Evolutionary conservation across 2,797 vertebrate genomes (phyloP), one percentile per base, ranked within the genome.

Genomic region (Labroides dimidiatus): DNA sequence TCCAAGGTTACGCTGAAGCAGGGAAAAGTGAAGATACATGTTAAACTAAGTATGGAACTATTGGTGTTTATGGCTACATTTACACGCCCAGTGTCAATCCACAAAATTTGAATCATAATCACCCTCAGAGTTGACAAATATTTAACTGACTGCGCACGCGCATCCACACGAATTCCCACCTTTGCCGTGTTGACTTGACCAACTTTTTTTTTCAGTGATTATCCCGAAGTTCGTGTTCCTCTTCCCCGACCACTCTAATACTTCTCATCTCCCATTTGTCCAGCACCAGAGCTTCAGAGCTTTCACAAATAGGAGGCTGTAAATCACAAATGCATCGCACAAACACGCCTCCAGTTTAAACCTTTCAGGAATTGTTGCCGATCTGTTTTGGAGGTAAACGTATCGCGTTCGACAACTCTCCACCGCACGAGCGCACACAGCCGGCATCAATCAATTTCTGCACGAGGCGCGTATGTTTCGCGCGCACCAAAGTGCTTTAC

Each of bases 381-480:
- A 69, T 67, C 48, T 65, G 17, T 75, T 77, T n/a, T 60, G 41
- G 36, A 53, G 36, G 44, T 54, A 78, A 60, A 82, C 50, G 61
- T 47, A 20, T 0, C 52, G 60, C 78, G 50, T 54, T 72, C 27
- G 43, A 58, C 78, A 83, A 69, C 71, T 78, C 71, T 68, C 74
- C 45, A 13, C 65, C 67, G 71, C 82, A 62, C 71, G 33, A 30
- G 43, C 59, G 12, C 27, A 23, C 65, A 64, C 51, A 70, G 41
- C 37, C 63, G 39, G 37, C 72, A 77, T 80, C 86, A 80, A 87
- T 87, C 87, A 73, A 71, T 90, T 69, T 81, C 49, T 75, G 75
- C 77, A 63, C 53, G 67, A 79, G 75, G 69, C 52, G 77, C 77
- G 69, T 77, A 48, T 49, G 79, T 67, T 81, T 73, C 66, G 68